Conservation (phyloP, 2,113 vertebrate species). For the Festucalex cinctus region DNA sequence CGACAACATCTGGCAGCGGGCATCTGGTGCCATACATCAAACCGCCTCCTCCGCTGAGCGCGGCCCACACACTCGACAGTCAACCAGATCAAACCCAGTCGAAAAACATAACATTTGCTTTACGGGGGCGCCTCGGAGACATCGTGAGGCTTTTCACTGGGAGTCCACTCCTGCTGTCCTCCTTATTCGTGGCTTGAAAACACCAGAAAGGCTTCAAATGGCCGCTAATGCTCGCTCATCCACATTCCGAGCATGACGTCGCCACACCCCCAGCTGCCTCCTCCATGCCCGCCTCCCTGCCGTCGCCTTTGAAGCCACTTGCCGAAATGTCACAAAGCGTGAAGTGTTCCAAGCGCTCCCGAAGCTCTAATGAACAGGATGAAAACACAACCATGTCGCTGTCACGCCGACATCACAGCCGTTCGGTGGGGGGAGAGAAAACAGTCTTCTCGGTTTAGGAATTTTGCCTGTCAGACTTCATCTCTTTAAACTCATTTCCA, state of each 20-base stretch:
- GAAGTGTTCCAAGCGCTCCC: constrained; percentile 48
- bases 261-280: constrained; percentile 45
- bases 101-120: constrained; percentile 72
- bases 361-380: constrained; percentile 66
- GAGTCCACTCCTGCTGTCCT: constrained; percentile 16
- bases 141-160: constrained; percentile 34
- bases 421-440: constrained; percentile 41
- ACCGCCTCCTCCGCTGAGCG: constrained; percentile 44
- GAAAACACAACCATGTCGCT: constrained; percentile 61
- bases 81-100: constrained; percentile 61
- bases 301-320: constrained; percentile 59
- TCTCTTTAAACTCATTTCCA: constrained; percentile 32
- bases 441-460: constrained; percentile 49
- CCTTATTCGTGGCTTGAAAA: constrained; percentile 16
- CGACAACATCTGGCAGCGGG: constrained; percentile 72
- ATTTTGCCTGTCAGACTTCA: constrained; percentile 57
- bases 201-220: constrained; percentile 3
- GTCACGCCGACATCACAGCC: constrained; percentile 53
- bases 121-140: constrained; percentile 16
- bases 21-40: constrained; percentile 78
- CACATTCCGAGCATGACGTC: constrained; percentile 18
- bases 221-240: constrained; percentile 15
- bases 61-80: constrained; percentile 44
- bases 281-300: constrained; percentile 11
- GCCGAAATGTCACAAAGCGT: constrained; percentile 62